Base-by-base conservation (phyloP, 1,140 invertebrate genomes). In the Bombus confusus region DNA sequence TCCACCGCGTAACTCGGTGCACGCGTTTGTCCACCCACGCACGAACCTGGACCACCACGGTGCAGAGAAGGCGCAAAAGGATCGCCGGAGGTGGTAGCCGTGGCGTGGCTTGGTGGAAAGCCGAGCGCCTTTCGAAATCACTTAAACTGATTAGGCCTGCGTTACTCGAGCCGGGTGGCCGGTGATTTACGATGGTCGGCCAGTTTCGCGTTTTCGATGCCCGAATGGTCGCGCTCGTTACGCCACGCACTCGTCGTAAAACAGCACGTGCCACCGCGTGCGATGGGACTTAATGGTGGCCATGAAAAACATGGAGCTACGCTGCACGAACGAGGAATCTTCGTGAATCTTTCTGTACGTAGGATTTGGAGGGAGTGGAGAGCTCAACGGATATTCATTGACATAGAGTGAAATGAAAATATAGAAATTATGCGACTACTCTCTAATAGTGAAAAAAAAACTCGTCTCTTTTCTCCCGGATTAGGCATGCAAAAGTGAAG, bases 61-160 rank as follows among this genome's bases (percentile, higher is more conserved):
- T 68, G 66, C 66, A 68, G 31, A 68, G 66, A 31, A 22, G 31
- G 69, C 76, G 75, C 81, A 83, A 81, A 52, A 57, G 31, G 66
- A 66, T 77, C 73, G 84, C 69, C 83, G 72, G 72, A 68, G 80
- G 79, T 86, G 88, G 64, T 66, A 15, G 66, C 3, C 12, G 64
- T 34, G 64, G 64, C 47, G 6, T 34, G 64, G 59, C 18, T 15
- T 25, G 57, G 18, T 86, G 85, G 62, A 69, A 41, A 68, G 80
- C 80, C 18, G 57, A 89, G 76, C 72, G 72, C 86, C 90, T 88
- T 93, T 92, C 88, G 87, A 86, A 93, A 93, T 92, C 91, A 91
- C 91, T 92, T 92, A 92, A 92, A 91, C 87, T 92, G 91, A 92
- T 93, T 92, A 93, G 91, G 88, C 86, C 73, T 31, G 80, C 88